Base-by-base conservation (phyloP, 2,888 invertebrate species). In the Lycocerus yunnanus region DNA sequence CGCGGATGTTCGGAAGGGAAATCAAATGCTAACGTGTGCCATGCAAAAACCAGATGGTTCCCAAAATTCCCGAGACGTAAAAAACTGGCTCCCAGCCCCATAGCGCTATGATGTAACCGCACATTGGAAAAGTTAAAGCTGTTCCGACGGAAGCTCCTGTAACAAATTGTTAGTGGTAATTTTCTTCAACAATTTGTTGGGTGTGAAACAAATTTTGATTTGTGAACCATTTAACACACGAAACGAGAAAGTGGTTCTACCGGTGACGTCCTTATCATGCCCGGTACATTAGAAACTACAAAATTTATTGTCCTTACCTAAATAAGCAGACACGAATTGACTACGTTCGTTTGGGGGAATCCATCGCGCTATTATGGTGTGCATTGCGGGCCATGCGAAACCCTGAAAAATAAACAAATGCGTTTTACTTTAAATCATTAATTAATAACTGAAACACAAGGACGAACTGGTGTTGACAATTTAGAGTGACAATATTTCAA, bases 271-370 rank as follows among this genome's bases (percentile, higher is more conserved):
- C n/a, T n/a, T n/a, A n/a, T n/a, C n/a, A n/a, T n/a, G n/a, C n/a
- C n/a, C n/a, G n/a, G n/a, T n/a, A n/a, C n/a, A n/a, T n/a, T n/a
- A n/a, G n/a, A n/a, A n/a, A n/a, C n/a, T n/a, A n/a, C n/a, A n/a
- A n/a, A n/a, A n/a, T n/a, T n/a, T n/a, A n/a, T n/a, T n/a, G n/a
- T n/a, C n/a, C 78, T 82, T 80, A 86, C 86, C 86, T 79, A 87
- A 81, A 80, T 87, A 87, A 59, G 92, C 89, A 27, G 91, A 91
- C 3, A 92, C 90, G 78, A 92, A 92, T 85, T 91, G 92, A 81
- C 94, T 93, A 70, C 95, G 89, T 84, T 96, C 95, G 78, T 93
- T 89, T 0, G 93, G 93, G 13, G 95, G 95, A 69, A 95, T 94
- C 95, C 95, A 95, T 80, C 91, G 90, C 0, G 93, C 93, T 77